A percentile compares a stretch with the other conserved stretches of the same genome.
Conservation (phyloP, 2,888 invertebrate genomes). For the Celastrina argiolus region DNA sequence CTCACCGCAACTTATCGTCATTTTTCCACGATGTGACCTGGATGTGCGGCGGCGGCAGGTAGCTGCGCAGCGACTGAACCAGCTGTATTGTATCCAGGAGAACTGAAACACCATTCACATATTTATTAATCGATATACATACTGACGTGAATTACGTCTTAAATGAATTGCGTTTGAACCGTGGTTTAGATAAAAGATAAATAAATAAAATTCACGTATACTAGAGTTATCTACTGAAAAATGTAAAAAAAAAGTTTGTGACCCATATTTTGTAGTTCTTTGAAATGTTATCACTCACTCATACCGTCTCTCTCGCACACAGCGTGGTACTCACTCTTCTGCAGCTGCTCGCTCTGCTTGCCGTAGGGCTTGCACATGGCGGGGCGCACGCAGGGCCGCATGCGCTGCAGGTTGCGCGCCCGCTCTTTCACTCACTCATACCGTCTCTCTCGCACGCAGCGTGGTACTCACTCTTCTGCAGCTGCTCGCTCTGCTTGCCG, state of each 20-base stretch:
- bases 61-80: conserved; percentile 90
- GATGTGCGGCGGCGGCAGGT: conserved; percentile 91
- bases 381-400: no score
- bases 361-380: no score
- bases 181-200: no score
- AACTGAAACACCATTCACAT: conserved; percentile 70
- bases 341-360: conserved; percentile 66
- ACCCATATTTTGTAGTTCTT: no score
- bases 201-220: no score
- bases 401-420: no score
- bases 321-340: conserved; percentile 87
- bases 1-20: conserved; percentile 81
- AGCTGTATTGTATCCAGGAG: conserved; percentile 91
- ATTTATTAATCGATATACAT: no score
- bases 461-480: conserved; percentile 86
- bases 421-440: neutral
- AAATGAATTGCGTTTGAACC: no score
- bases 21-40: conserved; percentile 94
- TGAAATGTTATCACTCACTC: neutral
- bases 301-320: neutral
- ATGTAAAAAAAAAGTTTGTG: no score
- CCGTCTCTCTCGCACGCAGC: neutral
- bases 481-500: conserved; percentile 89
- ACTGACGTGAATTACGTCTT: no score
- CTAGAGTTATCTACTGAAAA: no score